Conservation (phyloP, 2,888 invertebrate genomes). For the Eristalinus sepulchralis region DNA sequence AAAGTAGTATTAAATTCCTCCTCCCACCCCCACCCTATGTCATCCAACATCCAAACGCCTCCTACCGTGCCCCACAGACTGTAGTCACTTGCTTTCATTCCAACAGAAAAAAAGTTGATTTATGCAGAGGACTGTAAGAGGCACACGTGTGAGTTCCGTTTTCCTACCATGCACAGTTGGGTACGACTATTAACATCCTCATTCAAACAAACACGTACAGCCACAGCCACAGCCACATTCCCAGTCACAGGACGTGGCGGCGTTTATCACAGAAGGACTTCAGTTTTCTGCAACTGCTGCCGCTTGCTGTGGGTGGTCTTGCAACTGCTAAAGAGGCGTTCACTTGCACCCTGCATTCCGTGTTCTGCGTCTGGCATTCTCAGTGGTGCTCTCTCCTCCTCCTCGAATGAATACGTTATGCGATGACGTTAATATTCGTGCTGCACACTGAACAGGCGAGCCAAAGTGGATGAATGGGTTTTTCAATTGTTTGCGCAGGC, state of each 20-base stretch:
- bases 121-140: slow-evolving; percentile 47
- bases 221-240: no score
- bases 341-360: not conserved
- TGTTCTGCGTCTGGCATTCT: not conserved
- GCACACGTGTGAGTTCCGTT: slow-evolving; percentile 53
- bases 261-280: not conserved
- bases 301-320: not conserved
- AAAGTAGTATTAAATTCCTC: no score
- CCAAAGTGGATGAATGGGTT: not conserved
- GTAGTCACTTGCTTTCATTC: slow-evolving; percentile 9
- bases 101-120: slow-evolving; percentile 52
- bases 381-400: not conserved
- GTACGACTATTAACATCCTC: slow-evolving; percentile 43
- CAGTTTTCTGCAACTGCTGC: not conserved
- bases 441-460: not conserved
- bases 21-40: no score
- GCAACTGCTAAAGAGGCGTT: not conserved
- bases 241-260: not conserved
- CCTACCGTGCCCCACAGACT: not conserved
- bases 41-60: not conserved
- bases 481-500: not conserved
- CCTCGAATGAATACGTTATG: slow-evolving; percentile 13
- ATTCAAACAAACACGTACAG: slow-evolving; percentile 33
- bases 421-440: slow-evolving; percentile 12
- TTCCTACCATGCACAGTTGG: slow-evolving; percentile 28